Evolutionary conservation across 1,140 invertebrate genomes (phyloP), one percentile per base, ranked within the genome.

Genomic region (Mylabris phalerata): DNA sequence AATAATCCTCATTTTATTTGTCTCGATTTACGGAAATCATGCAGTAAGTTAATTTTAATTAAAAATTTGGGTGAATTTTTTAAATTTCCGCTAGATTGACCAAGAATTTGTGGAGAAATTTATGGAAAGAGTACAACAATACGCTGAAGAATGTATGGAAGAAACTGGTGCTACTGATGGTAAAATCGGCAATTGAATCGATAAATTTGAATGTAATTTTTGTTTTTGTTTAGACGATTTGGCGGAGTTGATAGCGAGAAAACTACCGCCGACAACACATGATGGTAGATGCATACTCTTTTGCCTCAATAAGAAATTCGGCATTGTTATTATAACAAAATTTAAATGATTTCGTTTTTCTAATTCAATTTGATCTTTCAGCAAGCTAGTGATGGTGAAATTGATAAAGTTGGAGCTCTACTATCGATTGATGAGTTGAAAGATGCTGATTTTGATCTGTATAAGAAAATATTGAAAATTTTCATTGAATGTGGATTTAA

Each of bases 81-180:
- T 32, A 19, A 19, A 19, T 19, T 19, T 19, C 19, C 19, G 19
- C 1, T 32, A 64, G 59, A 50, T 60, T 4, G 26, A 26, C n/a
- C 49, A 50, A 39, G 51, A 64, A 38, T 64, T 64, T 38, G 57
- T 56, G 27, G 59, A 60, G 24, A 57, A 64, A 46, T 43, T 60
- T 26, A 48, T 64, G 10, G 25, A 26, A 4, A 55, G 57, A 55
- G 43, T 64, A 13, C 45, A 57, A 39, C 46, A 52, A 26, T 40
- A 58, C 24, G 62, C 54, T 1, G 52, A 48, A n/a, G 45, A 45
- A 4, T 64, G 62, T 40, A 45, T 57, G 25, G 13, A 26, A 2
- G 49, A 58, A 39, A 48, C 45, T 5, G 32, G 27, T 10, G 60
- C 60, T 9, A 61, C 39, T 39, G 46, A 50, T 13, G 55, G 57